Evolutionary conservation across 2,113 vertebrate genomes (phyloP), one percentile per base, ranked within the genome.

Genomic region (Silurus glanis): DNA sequence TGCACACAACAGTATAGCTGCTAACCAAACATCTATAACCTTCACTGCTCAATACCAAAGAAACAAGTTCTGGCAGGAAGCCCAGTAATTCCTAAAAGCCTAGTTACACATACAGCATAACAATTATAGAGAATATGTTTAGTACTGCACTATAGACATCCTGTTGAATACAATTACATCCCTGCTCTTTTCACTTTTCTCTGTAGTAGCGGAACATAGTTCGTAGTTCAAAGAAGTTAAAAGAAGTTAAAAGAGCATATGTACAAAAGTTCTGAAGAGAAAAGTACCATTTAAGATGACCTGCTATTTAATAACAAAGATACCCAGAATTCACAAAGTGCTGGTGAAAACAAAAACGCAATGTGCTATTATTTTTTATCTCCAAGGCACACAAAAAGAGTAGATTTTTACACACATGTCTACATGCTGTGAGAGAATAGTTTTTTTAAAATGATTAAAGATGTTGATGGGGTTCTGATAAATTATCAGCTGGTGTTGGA

Each of bases 21-120:
- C 21, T 51, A 74, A 47, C 56, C 2, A 17, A 69, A 71, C 25
- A 37, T 53, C 9, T 83, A 45, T 72, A 56, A 71, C 71, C 37
- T 75, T 75, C n/a, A 23, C 56, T 84, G 83, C 55, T 74, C 28
- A 61, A 84, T n/a, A 74, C 49, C 53, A 17, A 71, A 72, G 51
- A 58, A 83, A 72, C 51, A 55, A 71, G 13, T 37, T 28, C 9
- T 76, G 56, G 28, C 69, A 75, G 75, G 71, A 51, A 76, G 58
- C 21, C 71, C 66, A 47, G 82, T 14, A 75, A 84, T 75, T 76
- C 71, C 56, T 84, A 84, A 84, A 76, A 76, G 71, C 47, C 72
- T 74, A 74, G 67, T 45, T 23, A 74, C 37, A 74, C 5, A 14
- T 51, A 49, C 25, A 74, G 67, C 56, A 55, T 62, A 76, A 76